phyloP scores from a whole-genome alignment of 2,888 invertebrate species.

The Piscicola geometra region DNA sequence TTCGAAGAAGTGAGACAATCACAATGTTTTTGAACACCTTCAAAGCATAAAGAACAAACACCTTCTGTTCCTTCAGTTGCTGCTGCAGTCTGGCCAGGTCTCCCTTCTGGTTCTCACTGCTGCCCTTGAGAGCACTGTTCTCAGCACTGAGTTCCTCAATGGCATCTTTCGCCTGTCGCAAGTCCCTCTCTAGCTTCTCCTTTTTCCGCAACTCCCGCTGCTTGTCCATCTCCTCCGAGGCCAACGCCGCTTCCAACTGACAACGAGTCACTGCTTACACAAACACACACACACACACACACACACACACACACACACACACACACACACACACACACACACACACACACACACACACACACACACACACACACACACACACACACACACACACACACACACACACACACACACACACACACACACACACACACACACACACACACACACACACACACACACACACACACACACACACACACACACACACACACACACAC shows the following conservation, averaged over 20 bases:
- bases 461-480: slow-evolving; percentile 20
- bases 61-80: slow-evolving; percentile 33
- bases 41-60: too few relatives aligned
- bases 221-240: slow-evolving; percentile 23
- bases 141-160: slow-evolving; percentile 13
- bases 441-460: slow-evolving; percentile 23
- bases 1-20: too few relatives aligned
- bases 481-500: slow-evolving; percentile 25
- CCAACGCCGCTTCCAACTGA: slow-evolving; percentile 23
- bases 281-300: slow-evolving; percentile 12
- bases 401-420: slow-evolving; percentile 23
- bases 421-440: slow-evolving; percentile 16
- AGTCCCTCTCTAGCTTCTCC: slow-evolving; percentile 34
- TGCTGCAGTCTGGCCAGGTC: slow-evolving; percentile 16
- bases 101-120: slow-evolving; percentile 3
- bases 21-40: too few relatives aligned
- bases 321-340: slow-evolving; percentile 21
- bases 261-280: too few relatives aligned
- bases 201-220: slow-evolving; percentile 30
- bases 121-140: not conserved
- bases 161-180: slow-evolving; percentile 25
- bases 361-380: slow-evolving; percentile 18
- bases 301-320: slow-evolving; percentile 23
- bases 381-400: slow-evolving; percentile 20
- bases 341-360: slow-evolving; percentile 11